These are phyloP conservation scores for Zoanthus sociatus DNA, from an alignment of 92 coral and sea anemone species.

Conservation along the genomic window DNA sequence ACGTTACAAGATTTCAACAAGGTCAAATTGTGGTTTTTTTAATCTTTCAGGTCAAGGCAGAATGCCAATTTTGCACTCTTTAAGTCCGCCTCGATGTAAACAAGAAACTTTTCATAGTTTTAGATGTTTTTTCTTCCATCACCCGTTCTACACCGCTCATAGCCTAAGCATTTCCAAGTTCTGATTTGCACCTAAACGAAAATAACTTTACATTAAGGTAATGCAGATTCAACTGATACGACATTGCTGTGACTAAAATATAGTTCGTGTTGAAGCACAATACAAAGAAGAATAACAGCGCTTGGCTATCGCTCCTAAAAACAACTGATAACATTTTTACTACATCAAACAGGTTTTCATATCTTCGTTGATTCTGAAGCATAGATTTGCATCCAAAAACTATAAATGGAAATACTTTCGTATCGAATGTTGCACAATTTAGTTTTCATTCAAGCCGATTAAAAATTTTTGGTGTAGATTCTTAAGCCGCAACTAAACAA, in stretches of 20 bases:
- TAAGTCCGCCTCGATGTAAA: too few species aligned
- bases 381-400: too few species aligned
- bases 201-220: not conserved
- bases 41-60: slow-evolving; percentile 13
- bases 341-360: not conserved
- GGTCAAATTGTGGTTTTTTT: not conserved
- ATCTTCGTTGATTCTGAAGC: too few species aligned
- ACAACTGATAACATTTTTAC: not conserved
- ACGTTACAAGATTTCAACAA: slow-evolving; percentile 4
- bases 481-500: too few species aligned
- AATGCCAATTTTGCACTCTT: slow-evolving; percentile 4
- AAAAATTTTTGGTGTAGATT: too few species aligned
- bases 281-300: not conserved
- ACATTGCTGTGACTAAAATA: not conserved
- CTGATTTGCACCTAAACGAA: too few species aligned
- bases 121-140: not conserved
- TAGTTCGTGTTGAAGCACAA: not conserved
- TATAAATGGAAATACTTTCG: too few species aligned
- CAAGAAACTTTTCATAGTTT: too few species aligned
- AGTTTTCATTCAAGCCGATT: too few species aligned
- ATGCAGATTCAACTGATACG: not conserved
- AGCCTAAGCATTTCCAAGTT: too few species aligned
- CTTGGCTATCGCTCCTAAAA: not conserved
- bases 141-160: not conserved
- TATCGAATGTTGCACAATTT: too few species aligned